Conservation (phyloP, 2,113 vertebrate genomes). For the Nerophis lumbriciformis region DNA sequence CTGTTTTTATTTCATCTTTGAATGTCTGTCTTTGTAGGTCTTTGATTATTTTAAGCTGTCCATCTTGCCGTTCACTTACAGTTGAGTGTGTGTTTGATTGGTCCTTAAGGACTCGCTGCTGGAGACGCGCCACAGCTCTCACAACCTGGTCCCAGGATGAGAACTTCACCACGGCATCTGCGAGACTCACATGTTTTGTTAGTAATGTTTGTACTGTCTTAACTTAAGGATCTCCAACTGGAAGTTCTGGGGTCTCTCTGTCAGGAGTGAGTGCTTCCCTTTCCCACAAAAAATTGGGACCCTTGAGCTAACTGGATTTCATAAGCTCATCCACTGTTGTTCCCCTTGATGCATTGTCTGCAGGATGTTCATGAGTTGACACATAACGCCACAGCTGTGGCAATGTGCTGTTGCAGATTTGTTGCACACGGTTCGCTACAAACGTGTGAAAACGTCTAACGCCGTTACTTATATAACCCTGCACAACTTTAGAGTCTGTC, state of each 20-base stretch:
- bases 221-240: not conserved
- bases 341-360: not conserved
- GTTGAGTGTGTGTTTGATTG: not conserved
- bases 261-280: not conserved
- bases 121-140: not conserved
- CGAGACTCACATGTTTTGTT: not conserved
- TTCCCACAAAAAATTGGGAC: conserved; percentile 2
- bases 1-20: not conserved
- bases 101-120: not conserved
- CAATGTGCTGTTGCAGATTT: not conserved
- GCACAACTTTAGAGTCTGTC: not conserved
- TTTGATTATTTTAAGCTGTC: too few relatives aligned
- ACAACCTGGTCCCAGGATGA: not conserved
- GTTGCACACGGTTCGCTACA: conserved; percentile 18
- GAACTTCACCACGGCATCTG: not conserved
- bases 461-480: conserved; percentile 9
- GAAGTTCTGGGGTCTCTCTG: not conserved
- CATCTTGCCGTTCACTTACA: too few relatives aligned
- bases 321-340: not conserved
- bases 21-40: not conserved
- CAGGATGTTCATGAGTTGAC: conserved; percentile 1
- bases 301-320: not conserved
- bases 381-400: conserved; percentile 13
- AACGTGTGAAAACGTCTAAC: conserved; percentile 10
- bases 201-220: not conserved